These are phyloP conservation scores for Protodeltote pygarga DNA, from an alignment of 2,888 invertebrate species.

Conservation along the genomic window DNA sequence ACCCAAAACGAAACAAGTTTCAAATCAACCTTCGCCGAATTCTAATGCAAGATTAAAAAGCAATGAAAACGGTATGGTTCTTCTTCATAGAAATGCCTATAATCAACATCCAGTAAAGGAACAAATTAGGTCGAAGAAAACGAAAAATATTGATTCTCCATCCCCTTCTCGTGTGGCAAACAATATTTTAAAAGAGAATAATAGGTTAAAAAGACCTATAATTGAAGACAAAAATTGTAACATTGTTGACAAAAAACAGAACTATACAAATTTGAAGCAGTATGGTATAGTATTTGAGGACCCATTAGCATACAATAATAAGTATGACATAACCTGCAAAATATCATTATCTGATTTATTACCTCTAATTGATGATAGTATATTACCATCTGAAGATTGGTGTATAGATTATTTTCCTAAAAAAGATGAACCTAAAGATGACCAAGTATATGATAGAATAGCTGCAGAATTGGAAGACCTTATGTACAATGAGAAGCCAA, in stretches of 20 bases:
- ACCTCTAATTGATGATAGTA: slow-evolving; percentile 65
- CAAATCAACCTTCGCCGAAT: slow-evolving; percentile 52
- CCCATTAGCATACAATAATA: slow-evolving; percentile 55
- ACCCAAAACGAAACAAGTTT: slow-evolving; percentile 62
- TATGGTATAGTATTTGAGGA: slow-evolving; percentile 76
- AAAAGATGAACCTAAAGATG: slow-evolving; percentile 75
- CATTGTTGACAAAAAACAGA: slow-evolving; percentile 47
- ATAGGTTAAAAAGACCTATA: slow-evolving; percentile 65
- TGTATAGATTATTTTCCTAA: slow-evolving; percentile 80
- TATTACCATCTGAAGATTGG: slow-evolving; percentile 80
- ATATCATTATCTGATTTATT: slow-evolving; percentile 68
- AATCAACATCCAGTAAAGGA: slow-evolving; percentile 70
- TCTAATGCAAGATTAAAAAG: slow-evolving; percentile 70
- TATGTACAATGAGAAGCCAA: slow-evolving; percentile 78
- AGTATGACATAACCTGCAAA: slow-evolving; percentile 61
- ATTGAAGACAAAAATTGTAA: slow-evolving; percentile 60
- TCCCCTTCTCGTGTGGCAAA: slow-evolving; percentile 39
- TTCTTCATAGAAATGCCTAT: slow-evolving; percentile 68
- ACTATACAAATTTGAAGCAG: slow-evolving; percentile 61
- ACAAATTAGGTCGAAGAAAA: slow-evolving; percentile 55
- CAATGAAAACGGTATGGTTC: slow-evolving; percentile 83
- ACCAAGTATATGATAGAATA: slow-evolving; percentile 83
- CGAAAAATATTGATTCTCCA: slow-evolving; percentile 45
- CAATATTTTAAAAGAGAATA: slow-evolving; percentile 77
- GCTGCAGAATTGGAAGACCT: slow-evolving; percentile 83